phyloP scores from a whole-genome alignment of 1,140 invertebrate genomes.

The Hermetia illucens region DNA sequence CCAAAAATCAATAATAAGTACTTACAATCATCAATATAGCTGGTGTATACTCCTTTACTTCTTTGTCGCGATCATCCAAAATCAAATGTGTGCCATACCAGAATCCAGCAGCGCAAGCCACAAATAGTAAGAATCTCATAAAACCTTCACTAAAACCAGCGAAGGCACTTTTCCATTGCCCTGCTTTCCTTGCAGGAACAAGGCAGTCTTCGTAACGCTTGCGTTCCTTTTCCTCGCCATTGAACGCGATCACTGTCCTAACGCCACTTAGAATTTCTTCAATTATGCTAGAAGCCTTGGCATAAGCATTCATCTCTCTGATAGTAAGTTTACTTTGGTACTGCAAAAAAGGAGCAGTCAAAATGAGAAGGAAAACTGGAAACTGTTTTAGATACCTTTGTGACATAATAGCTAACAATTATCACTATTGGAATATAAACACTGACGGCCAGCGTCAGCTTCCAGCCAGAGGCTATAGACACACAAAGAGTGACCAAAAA shows the following conservation, averaged over 20 bases:
- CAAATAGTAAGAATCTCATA: constrained; percentile 69
- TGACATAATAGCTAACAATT: constrained; percentile 46
- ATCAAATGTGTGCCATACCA: constrained; percentile 72
- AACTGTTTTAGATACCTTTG: constrained; percentile 34
- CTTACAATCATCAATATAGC: constrained; percentile 63
- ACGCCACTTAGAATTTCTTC: constrained; percentile 64
- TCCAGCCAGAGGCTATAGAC: constrained; percentile 64
- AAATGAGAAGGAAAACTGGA: constrained; percentile 20
- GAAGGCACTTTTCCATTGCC: constrained; percentile 53
- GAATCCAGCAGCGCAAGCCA: constrained; percentile 65
- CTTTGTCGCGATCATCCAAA: constrained; percentile 29
- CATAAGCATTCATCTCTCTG: constrained; percentile 55
- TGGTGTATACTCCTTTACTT: constrained; percentile 45
- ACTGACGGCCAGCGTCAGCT: constrained; percentile 65
- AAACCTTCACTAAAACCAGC: constrained; percentile 59
- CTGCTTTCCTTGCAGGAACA: constrained; percentile 33
- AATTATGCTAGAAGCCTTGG: constrained; percentile 55
- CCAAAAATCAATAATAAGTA: constrained; percentile 64
- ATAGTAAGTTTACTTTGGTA: constrained; percentile 54
- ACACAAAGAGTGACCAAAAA: constrained; percentile 51
- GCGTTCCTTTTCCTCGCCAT: constrained; percentile 65
- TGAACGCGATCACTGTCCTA: constrained; percentile 67
- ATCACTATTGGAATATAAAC: constrained; percentile 67
- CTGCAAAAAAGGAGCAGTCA: constrained; percentile 30
- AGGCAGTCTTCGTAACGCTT: constrained; percentile 46